phyloP scores from a whole-genome alignment of 2,797 vertebrate genomes.

The Mus minutoides region DNA sequence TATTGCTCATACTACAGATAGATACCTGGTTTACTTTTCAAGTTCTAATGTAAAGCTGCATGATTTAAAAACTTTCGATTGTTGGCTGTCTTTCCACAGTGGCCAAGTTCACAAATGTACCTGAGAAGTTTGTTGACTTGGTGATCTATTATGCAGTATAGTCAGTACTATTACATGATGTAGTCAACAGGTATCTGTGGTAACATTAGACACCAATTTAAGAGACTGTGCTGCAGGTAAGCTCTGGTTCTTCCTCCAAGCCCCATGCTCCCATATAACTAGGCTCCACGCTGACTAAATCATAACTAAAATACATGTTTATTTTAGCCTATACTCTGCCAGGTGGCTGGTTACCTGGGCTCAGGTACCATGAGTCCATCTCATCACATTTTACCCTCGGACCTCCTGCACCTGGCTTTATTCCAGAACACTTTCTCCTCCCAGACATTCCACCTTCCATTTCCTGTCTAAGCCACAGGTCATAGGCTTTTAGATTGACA shows the following conservation, averaged over 20 bases:
- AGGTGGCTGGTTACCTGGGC: not conserved
- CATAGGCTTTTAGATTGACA: not conserved
- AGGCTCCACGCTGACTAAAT: not conserved
- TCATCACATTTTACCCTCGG: not conserved
- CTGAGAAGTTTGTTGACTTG: not conserved
- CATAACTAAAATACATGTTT: not conserved
- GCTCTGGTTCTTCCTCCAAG: not conserved
- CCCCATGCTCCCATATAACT: too few species aligned
- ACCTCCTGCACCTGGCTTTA: not conserved
- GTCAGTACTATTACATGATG: not conserved
- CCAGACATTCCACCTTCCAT: not conserved
- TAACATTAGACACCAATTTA: not conserved
- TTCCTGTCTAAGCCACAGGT: not conserved
- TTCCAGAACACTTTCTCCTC: not conserved
- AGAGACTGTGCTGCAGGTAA: not conserved
- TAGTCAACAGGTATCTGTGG: not conserved
- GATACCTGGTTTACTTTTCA: not conserved
- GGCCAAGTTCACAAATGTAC: not conserved
- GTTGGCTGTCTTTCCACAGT: constrained; percentile 22
- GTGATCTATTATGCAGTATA: not conserved
- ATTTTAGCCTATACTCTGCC: not conserved
- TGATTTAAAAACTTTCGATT: constrained; percentile 17
- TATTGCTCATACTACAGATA: not conserved
- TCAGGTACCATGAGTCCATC: not conserved
- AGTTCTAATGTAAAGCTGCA: constrained; percentile 15